Evolutionary conservation across 2,113 vertebrate genomes (phyloP).

Genomic region (Entelurus aequoreus): DNA sequence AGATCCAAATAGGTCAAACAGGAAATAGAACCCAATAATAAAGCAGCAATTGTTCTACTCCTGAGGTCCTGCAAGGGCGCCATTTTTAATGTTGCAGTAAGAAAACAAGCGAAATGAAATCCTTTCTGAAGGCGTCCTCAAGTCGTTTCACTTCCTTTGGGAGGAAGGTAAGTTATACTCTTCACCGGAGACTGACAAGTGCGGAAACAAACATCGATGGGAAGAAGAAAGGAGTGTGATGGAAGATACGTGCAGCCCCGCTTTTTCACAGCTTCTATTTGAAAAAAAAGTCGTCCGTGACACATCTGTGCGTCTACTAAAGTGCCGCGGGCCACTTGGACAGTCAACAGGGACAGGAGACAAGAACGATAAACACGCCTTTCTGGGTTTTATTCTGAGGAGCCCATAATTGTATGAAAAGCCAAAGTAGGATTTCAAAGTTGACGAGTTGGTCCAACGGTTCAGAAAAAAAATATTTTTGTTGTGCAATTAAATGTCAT

Average conservation of each 20-base stretch:
- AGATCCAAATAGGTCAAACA: not conserved
- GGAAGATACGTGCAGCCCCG: constrained; percentile 20
- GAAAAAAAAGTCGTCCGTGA: constrained; percentile 30
- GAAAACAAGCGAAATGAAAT: constrained; percentile 6
- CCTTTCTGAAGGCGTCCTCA: not conserved
- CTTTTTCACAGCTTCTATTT: constrained; percentile 30
- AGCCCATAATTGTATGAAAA: constrained; percentile 34
- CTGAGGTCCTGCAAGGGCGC: not conserved
- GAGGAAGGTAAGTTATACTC: not conserved
- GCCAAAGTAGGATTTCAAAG: constrained; percentile 3
- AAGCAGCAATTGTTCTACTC: not conserved
- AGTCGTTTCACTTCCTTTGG: constrained; percentile 11
- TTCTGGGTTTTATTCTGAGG: constrained; percentile 30
- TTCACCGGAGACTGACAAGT: constrained; percentile 35
- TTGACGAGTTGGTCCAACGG: not conserved
- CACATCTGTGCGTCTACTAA: constrained; percentile 24
- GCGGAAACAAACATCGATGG: constrained; percentile 17
- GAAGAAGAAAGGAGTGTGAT: constrained; percentile 21
- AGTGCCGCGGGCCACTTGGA: constrained; percentile 8
- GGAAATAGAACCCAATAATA: not conserved
- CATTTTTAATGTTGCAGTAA: not conserved
- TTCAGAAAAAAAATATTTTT: not conserved
- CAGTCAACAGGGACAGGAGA: constrained; percentile 12
- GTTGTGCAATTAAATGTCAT: constrained; percentile 16
- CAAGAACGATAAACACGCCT: constrained; percentile 29